phyloP scores from a whole-genome alignment of 2,888 invertebrate species.

The Bombyx huttoni region DNA sequence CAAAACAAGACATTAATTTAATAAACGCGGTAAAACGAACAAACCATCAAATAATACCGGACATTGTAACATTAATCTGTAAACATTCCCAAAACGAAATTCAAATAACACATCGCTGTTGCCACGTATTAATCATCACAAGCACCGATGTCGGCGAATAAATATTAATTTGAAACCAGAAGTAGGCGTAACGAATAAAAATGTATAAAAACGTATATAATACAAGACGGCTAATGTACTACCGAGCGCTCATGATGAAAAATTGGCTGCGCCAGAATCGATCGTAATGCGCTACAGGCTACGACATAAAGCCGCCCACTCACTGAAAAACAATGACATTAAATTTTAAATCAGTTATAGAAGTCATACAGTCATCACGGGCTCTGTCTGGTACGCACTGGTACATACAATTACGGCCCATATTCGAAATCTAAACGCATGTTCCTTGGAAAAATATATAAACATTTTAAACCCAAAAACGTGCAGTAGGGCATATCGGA shows the following conservation, averaged over 20 bases:
- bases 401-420: too few species aligned
- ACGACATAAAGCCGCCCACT: slow-evolving; percentile 14
- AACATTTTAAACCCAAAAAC: too few species aligned
- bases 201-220: background rate
- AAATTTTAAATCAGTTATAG: background rate
- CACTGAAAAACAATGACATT: background rate
- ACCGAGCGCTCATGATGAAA: slow-evolving; percentile 7
- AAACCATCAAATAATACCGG: too few species aligned
- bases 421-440: too few species aligned
- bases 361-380: background rate
- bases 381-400: too few species aligned
- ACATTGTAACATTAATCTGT: too few species aligned
- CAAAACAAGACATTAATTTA: too few species aligned
- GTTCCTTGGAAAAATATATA: too few species aligned
- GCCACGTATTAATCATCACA: background rate
- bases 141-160: slow-evolving; percentile 1
- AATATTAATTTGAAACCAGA: background rate
- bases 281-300: slow-evolving; percentile 10
- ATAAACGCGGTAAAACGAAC: too few species aligned
- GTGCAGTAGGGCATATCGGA: too few species aligned
- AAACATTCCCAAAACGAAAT: background rate
- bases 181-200: background rate
- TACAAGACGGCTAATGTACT: background rate
- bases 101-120: background rate
- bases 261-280: slow-evolving; percentile 9